Evolutionary conservation across 2,113 vertebrate species (phyloP).

Genomic region (Percopsis transmontana): DNA sequence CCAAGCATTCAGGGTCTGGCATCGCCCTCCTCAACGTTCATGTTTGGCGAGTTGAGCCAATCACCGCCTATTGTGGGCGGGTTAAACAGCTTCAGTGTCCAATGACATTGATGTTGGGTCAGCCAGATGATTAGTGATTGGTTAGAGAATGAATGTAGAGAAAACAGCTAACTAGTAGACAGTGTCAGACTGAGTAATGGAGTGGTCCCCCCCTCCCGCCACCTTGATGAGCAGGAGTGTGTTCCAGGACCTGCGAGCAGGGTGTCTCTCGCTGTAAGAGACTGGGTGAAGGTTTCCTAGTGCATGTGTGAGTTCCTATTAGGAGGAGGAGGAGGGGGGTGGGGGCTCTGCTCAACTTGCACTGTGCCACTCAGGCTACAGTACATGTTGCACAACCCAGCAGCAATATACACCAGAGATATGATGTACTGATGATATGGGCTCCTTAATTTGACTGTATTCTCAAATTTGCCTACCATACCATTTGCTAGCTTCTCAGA

Average conservation of each 20-base stretch:
- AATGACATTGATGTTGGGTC: no score
- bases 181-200: no score
- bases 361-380: slow-evolving; percentile 19
- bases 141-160: no score
- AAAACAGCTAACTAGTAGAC: no score
- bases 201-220: neutral
- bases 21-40: no score
- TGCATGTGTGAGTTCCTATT: slow-evolving; percentile 62
- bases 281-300: slow-evolving; percentile 51
- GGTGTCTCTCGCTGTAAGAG: slow-evolving; percentile 53
- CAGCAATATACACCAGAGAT: neutral
- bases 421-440: neutral
- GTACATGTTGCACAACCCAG: slow-evolving; percentile 9
- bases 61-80: no score
- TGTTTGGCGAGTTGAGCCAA: no score
- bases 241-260: slow-evolving; percentile 31
- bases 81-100: no score
- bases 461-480: slow-evolving; percentile 4
- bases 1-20: no score
- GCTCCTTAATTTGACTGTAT: neutral
- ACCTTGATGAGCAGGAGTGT: slow-evolving; percentile 53
- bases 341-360: slow-evolving; percentile 20
- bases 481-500: neutral
- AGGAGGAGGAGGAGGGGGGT: no score
- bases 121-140: no score